Evolutionary conservation across 2,888 invertebrate genomes (phyloP), one percentile per base, ranked within the genome.

Genomic region (Andrena dorsata): DNA sequence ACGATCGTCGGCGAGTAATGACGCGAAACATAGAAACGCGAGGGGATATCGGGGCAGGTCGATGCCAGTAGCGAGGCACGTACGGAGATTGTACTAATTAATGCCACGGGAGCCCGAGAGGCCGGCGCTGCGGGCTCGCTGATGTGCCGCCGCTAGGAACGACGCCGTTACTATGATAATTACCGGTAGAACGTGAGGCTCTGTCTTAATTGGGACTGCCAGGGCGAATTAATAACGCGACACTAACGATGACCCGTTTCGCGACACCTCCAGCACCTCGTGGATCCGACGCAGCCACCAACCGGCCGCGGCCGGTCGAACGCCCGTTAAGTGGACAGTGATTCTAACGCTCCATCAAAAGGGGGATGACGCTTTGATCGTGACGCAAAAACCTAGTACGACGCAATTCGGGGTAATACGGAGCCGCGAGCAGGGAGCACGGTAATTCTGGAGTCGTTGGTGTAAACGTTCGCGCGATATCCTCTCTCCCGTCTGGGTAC

Each of bases 1-100:
- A 80, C 65, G 77, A 80, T 80, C 66, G 77, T 64, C 78, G 63
- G 35, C 61, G 49, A 16, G 51, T 30, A 72, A 71, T 23, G 49
- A 30, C 41, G 51, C 16, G 80, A 84, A 77, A 69, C 73, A 70
- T 61, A 85, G 80, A 82, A 84, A 82, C 68, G 58, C 70, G 58
- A 72, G 26, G 80, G 56, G 84, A 89, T 89, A 88, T 88, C 85
- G 76, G 84, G 84, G 81, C 68, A 73, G 82, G 83, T 32, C 84
- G 80, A 82, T 83, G 86, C 88, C 86, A 80, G 78, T 84, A 78
- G 74, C 83, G 75, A 84, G 85, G 90, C 92, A 91, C 92, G 91
- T 91, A 91, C 90, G 76, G 87, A 92, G 92, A 93, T 93, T 92
- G 91, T 84, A 83, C 88, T 92, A 93, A 93, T 93, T 92, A 92